Base-by-base conservation (phyloP, 2,113 vertebrate genomes). In the Chroicocephalus ridibundus region DNA sequence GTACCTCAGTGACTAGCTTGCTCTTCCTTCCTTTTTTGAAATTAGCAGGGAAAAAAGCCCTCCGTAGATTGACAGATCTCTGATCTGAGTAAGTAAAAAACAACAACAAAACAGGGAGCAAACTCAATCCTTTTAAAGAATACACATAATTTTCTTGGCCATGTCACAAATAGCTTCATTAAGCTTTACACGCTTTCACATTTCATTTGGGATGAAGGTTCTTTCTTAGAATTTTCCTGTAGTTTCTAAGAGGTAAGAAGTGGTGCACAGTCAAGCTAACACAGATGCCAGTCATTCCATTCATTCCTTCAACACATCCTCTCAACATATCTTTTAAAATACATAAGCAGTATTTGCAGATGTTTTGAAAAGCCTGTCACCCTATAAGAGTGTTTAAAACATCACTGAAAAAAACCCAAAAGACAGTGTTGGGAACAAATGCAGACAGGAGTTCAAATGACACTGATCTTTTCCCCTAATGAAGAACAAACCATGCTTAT, bases 271-370 rank as follows among this genome's bases (percentile, higher is more conserved):
- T 92, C 89, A 87, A 68, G 62, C 75, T 91, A 91, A 86, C 60
- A 72, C 42, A 75, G 74, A 94, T 88, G 51, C 81, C 44, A 17
- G 58, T 68, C 70, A 96, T 95, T 96, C 94, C 78, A 75, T 44
- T 94, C 66, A 90, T 93, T 95, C 93, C 95, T 96, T 88, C 84
- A 55, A 84, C 54, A 55, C 36, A 90, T 71, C 34, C 92, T 74
- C 94, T 95, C 82, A 61, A 49, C 64, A 54, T 51, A 29, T 44
- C 82, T 66, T 62, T 80, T 80, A 84, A 92, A 93, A 93, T 38
- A 61, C 14, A 25, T 26, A 87, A 76, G 49, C 77, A 70, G 10
- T 36, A 57, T 64, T 71, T 76, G 83, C 27, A 95, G 93, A 88
- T 40, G 64, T 74, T 93, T 71, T 58, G 29, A 94, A 93, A 95